Percentiles rank a stretch among this genome's conserved stretches.
Conservation (phyloP, 2,113 vertebrate species). For the Thunnus maccoyii region DNA sequence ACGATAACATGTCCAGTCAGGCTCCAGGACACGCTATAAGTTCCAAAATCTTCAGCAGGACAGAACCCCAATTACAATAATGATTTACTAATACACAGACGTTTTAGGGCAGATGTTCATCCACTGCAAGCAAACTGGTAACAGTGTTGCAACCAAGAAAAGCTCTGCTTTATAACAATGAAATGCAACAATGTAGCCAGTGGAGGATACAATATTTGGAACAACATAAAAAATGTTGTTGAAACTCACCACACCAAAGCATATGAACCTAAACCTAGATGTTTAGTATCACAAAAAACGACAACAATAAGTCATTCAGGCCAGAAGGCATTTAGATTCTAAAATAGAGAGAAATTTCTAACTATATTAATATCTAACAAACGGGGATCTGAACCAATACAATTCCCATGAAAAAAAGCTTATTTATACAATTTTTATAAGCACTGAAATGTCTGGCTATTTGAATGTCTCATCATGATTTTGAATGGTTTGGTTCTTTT, state of each 20-base stretch:
- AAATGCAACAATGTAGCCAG: not conserved
- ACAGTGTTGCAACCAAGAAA: not conserved
- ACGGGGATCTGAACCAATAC: no score
- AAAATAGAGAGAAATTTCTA: no score
- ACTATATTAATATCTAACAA: not conserved
- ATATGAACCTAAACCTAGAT: not conserved
- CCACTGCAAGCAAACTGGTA: no score
- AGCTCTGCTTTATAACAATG: not conserved
- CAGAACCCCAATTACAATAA: no score
- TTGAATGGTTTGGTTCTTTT: no score
- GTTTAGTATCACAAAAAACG: not conserved
- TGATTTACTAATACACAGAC: not conserved
- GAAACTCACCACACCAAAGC: not conserved
- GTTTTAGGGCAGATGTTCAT: no score
- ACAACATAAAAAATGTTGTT: not conserved
- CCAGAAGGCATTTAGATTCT: not conserved
- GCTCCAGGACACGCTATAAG: no score
- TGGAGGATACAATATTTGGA: not conserved
- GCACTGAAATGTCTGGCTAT: not conserved
- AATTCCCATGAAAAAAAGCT: no score
- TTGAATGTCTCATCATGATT: not conserved
- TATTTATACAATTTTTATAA: not conserved
- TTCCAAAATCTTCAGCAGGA: not conserved
- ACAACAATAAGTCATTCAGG: not conserved
- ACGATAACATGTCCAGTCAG: not conserved